phyloP scores from a whole-genome alignment of 2,888 invertebrate genomes.

The Ashinkailepas kermadecensis region DNA sequence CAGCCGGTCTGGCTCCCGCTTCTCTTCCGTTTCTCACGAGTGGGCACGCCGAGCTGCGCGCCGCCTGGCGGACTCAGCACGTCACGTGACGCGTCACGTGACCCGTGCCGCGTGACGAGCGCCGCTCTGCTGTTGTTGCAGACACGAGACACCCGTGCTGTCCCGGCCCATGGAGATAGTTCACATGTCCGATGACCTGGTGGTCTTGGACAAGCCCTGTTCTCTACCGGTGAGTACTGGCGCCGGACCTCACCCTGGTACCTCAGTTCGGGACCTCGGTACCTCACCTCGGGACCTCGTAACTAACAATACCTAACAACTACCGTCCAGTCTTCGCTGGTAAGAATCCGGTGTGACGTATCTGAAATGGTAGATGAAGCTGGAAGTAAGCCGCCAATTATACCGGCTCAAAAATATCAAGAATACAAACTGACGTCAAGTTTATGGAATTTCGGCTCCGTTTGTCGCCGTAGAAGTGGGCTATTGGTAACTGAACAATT shows the following conservation, averaged over 20 bases:
- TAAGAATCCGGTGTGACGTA: no score
- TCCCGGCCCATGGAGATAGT: constrained; percentile 94
- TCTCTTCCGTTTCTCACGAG: no score
- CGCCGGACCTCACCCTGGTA: constrained; percentile 3
- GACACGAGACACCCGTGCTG: constrained; percentile 99
- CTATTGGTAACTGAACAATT: no score
- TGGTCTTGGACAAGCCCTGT: constrained; percentile 99
- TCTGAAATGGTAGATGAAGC: no score
- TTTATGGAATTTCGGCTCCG: no score
- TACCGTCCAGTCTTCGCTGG: no score
- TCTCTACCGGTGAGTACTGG: constrained; percentile 84
- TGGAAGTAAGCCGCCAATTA: no score
- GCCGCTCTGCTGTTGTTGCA: constrained; percentile 49
- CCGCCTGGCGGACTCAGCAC: background rate
- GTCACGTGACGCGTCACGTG: constrained; percentile 8
- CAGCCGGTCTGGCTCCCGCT: no score
- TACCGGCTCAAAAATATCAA: no score
- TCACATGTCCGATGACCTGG: constrained; percentile 95
- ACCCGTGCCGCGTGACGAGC: background rate
- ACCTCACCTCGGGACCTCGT: background rate
- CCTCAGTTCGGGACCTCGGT: constrained; percentile 9
- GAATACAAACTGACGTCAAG: no score
- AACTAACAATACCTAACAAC: no score
- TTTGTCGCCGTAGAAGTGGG: no score
- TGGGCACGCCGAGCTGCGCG: background rate